Conservation (phyloP, 2,888 invertebrate genomes). For the Drosophila ochracea region DNA sequence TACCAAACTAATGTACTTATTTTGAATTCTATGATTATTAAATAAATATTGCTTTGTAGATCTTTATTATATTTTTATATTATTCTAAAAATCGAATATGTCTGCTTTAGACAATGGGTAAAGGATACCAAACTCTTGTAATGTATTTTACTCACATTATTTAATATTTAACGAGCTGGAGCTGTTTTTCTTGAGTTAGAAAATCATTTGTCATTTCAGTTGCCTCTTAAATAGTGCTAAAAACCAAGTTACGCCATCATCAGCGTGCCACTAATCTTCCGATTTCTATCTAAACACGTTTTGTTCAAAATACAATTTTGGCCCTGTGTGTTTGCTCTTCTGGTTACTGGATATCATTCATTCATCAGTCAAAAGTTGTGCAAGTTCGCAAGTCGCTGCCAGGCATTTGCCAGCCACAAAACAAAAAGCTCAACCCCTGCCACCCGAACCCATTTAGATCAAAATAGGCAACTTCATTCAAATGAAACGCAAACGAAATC, state of each 20-base stretch:
- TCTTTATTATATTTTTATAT: not conserved
- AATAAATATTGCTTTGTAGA: not conserved
- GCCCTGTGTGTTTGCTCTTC: not conserved
- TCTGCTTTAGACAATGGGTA: not conserved
- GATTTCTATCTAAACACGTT: conserved; percentile 36
- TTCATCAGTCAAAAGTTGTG: conserved; percentile 57
- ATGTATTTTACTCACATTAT: not conserved
- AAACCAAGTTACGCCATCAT: not conserved
- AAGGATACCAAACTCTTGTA: not conserved
- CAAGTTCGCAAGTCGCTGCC: conserved; percentile 45
- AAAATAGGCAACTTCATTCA: conserved; percentile 55
- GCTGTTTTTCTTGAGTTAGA: not conserved
- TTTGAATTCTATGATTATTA: not conserved
- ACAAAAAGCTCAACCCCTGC: conserved; percentile 27
- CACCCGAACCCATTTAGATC: conserved; percentile 49
- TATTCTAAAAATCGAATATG: not conserved
- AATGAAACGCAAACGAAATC: conserved; percentile 47
- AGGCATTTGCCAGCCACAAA: conserved; percentile 65
- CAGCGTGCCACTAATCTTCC: conserved; percentile 6
- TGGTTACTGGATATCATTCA: conserved; percentile 17
- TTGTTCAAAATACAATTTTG: conserved; percentile 5
- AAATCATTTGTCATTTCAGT: not conserved
- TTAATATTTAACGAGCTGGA: not conserved
- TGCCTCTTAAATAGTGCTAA: not conserved
- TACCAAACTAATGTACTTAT: not conserved